These are phyloP conservation scores for Pelusios castaneus DNA, from an alignment of 2,113 vertebrate species.

Conservation along the genomic window DNA sequence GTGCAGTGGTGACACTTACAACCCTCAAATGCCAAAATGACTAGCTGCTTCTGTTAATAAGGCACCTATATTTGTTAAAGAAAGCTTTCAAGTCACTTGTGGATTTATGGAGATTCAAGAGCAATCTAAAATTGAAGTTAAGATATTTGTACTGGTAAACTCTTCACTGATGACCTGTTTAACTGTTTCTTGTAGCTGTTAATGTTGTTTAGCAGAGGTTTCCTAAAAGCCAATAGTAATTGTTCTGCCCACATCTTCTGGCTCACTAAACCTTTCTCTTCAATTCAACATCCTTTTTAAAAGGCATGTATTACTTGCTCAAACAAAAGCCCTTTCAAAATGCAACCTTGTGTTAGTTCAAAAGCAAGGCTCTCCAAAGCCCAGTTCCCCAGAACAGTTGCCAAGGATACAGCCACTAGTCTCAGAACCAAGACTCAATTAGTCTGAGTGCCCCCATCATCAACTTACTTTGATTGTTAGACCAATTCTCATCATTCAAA, in stretches of 20 bases:
- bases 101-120: not conserved
- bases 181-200: not conserved
- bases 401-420: conserved; percentile 64
- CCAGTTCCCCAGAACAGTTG: conserved; percentile 46
- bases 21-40: not conserved
- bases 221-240: conserved; percentile 1
- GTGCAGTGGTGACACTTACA: not conserved
- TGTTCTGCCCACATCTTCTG: conserved; percentile 38
- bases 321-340: conserved; percentile 66
- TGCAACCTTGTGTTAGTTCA: conserved; percentile 44
- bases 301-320: not conserved
- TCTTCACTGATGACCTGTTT: conserved; percentile 12
- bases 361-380: conserved; percentile 30
- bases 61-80: not conserved
- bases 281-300: conserved; percentile 35
- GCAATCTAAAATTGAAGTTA: not conserved
- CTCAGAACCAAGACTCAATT: conserved; percentile 52
- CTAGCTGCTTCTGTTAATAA: not conserved
- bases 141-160: not conserved
- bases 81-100: not conserved
- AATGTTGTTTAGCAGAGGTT: not conserved
- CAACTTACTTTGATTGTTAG: conserved; percentile 51
- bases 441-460: conserved; percentile 31
- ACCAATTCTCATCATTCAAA: conserved; percentile 49
- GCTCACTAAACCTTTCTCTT: not conserved